These are phyloP conservation scores for Lobophora halterata DNA, from an alignment of 2,888 invertebrate species.

Conservation along the genomic window DNA sequence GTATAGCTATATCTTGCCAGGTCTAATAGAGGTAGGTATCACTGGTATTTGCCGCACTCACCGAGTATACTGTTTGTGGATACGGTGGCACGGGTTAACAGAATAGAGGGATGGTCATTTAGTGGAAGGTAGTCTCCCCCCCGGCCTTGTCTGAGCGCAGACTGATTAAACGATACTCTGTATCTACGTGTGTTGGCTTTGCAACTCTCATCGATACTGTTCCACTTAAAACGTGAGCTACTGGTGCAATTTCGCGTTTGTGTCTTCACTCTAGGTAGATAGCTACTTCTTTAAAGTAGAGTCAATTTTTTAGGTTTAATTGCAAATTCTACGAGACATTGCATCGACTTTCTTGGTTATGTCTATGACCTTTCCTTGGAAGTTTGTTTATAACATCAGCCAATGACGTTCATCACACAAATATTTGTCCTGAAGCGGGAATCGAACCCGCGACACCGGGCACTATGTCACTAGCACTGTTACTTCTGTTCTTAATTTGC, in stretches of 20 bases:
- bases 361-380: too few species aligned
- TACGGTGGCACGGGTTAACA: slow-evolving; percentile 75
- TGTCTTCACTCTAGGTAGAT: slow-evolving; percentile 34
- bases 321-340: too few species aligned
- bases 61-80: slow-evolving; percentile 76
- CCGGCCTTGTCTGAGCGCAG: slow-evolving; percentile 59
- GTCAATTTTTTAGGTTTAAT: too few species aligned
- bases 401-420: too few species aligned
- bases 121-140: slow-evolving; percentile 64
- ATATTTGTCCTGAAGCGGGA: too few species aligned
- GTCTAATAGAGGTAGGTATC: slow-evolving; percentile 40
- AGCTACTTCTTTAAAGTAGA: too few species aligned
- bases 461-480: too few species aligned
- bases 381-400: too few species aligned
- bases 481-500: too few species aligned
- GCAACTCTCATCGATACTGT: slow-evolving; percentile 51
- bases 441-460: too few species aligned
- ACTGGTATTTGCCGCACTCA: slow-evolving; percentile 55
- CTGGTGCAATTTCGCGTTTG: slow-evolving; percentile 8
- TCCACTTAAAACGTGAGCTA: slow-evolving; percentile 37
- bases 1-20: too few species aligned
- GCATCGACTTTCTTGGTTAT: too few species aligned
- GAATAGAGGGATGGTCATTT: slow-evolving; percentile 77
- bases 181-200: slow-evolving; percentile 65
- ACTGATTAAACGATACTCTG: slow-evolving; percentile 76